Percentiles rank a stretch among this genome's conserved stretches.
Conservation (phyloP, 1,140 invertebrate genomes). For the Centruroides sculpturatus region DNA sequence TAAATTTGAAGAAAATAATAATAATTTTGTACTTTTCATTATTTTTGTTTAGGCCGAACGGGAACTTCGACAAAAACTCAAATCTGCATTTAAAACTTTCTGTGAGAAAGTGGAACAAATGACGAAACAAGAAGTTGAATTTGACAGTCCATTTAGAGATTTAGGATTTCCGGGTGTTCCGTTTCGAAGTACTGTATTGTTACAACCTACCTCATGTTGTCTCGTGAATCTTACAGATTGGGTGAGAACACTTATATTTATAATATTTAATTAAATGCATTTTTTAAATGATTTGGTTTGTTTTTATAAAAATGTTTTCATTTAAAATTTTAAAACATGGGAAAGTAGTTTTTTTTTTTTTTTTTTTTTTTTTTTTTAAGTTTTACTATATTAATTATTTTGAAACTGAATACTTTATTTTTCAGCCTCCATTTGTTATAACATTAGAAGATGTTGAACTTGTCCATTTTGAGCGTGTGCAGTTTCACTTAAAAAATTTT, state of each 20-base stretch:
- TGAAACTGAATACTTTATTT: constrained; percentile 6
- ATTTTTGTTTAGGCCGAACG: constrained; percentile 53
- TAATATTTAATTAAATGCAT: not conserved
- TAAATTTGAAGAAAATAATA: too few species aligned
- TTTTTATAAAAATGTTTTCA: too few species aligned
- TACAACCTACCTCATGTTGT: constrained; percentile 94
- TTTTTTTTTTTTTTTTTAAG: too few species aligned
- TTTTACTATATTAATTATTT: not conserved
- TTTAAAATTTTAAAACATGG: too few species aligned
- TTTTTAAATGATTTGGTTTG: too few species aligned
- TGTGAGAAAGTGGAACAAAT: constrained; percentile 93
- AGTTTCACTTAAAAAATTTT: constrained; percentile 97
- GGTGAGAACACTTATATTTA: constrained; percentile 36
- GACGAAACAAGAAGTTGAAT: constrained; percentile 95
- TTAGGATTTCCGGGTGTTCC: constrained; percentile 97
- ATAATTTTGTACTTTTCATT: too few species aligned
- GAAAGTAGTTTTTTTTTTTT: too few species aligned
- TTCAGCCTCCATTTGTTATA: constrained; percentile 90
- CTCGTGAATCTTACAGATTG: constrained; percentile 96
- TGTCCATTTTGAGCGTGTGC: constrained; percentile 97
- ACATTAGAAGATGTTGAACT: constrained; percentile 94
- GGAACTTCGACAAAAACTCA: constrained; percentile 89
- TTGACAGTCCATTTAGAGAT: constrained; percentile 96
- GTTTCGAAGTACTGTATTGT: constrained; percentile 82
- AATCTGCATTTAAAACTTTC: constrained; percentile 95